Conservation (phyloP, 2,113 vertebrate species). For the Tetrax tetrax region DNA sequence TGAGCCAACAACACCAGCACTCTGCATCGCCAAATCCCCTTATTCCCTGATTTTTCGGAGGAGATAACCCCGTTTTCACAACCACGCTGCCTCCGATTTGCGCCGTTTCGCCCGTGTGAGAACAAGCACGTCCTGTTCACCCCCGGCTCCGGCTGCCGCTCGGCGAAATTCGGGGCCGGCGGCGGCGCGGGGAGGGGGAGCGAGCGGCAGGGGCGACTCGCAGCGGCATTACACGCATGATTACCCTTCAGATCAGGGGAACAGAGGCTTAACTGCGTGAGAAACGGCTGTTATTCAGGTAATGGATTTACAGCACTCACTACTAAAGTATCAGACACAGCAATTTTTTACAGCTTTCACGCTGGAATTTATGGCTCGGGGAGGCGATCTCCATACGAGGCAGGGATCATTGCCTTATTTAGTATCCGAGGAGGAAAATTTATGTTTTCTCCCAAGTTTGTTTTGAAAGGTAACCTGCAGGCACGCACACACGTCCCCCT, state of each 20-base stretch:
- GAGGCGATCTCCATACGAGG: constrained; percentile 48
- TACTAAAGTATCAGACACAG: constrained; percentile 71
- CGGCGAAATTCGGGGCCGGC: not conserved
- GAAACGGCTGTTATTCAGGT: constrained; percentile 79
- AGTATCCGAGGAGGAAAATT: constrained; percentile 53
- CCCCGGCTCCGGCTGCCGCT: not conserved
- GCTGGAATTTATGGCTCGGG: constrained; percentile 68
- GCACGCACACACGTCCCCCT: not conserved
- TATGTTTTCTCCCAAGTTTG: constrained; percentile 59
- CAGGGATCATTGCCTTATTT: constrained; percentile 72
- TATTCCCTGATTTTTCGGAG: not conserved
- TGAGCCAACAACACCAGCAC: not conserved
- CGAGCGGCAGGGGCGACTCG: constrained; percentile 25
- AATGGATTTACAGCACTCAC: constrained; percentile 77
- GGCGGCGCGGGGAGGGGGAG: not conserved
- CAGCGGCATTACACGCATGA: constrained; percentile 61
- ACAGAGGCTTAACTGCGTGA: constrained; percentile 58
- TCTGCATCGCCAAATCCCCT: accelerated
- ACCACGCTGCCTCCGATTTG: accelerated
- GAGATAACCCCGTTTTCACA: accelerated
- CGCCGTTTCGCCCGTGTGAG: accelerated
- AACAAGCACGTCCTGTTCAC: not conserved
- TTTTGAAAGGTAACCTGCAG: constrained; percentile 60
- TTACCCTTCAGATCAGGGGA: constrained; percentile 64
- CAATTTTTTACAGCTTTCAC: constrained; percentile 74